Conservation (phyloP, 2,797 vertebrate genomes). For the Podarcis lilfordi region DNA sequence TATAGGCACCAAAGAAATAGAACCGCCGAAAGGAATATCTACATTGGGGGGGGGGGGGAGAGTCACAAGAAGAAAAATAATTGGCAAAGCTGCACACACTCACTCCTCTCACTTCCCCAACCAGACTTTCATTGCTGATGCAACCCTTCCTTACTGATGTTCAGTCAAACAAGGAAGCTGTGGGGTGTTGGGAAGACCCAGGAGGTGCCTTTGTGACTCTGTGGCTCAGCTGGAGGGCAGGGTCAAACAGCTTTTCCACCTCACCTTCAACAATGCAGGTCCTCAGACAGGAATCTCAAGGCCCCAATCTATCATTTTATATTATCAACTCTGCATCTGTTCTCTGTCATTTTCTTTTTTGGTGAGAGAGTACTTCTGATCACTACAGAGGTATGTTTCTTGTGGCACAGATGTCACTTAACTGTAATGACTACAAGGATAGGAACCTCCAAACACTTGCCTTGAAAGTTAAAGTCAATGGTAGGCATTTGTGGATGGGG, state of each 20-base stretch:
- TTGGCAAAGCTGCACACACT: conserved; percentile 60
- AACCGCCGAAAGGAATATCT: conserved; percentile 76
- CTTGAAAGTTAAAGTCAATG: too few relatives aligned
- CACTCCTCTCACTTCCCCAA: conserved; percentile 39
- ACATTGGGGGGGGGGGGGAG: conserved; percentile 67
- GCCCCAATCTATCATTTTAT: not conserved
- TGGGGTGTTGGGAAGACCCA: too few relatives aligned
- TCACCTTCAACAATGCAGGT: conserved; percentile 29
- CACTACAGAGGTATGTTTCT: too few relatives aligned
- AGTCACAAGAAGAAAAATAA: conserved; percentile 76
- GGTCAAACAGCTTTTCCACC: conserved; percentile 53
- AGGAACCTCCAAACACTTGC: not conserved
- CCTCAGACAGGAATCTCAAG: conserved; percentile 18
- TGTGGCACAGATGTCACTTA: not conserved
- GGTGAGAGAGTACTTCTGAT: not conserved
- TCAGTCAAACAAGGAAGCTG: not conserved
- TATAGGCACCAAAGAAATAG: conserved; percentile 79
- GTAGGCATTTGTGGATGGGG: not conserved
- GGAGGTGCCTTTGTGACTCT: not conserved
- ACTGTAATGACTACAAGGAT: too few relatives aligned
- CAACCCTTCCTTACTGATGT: conserved; percentile 58
- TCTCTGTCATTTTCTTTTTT: not conserved
- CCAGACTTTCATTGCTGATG: conserved; percentile 66
- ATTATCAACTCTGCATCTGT: not conserved
- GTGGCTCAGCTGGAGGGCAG: not conserved